These are phyloP conservation scores for Acrocephalus arundinaceus DNA, from an alignment of 2,113 vertebrate species.

Conservation along the genomic window DNA sequence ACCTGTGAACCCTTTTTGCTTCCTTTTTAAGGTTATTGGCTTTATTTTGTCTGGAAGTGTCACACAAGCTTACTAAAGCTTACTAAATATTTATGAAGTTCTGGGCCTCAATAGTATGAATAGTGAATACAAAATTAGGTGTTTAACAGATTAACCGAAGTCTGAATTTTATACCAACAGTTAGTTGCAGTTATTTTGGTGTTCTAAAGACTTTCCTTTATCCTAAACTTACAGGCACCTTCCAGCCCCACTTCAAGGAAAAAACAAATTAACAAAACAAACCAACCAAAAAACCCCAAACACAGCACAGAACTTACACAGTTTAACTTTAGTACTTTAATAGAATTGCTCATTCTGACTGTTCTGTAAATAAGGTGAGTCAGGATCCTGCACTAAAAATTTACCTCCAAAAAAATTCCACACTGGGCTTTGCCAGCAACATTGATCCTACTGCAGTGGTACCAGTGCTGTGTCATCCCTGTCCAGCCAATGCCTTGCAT, in stretches of 20 bases:
- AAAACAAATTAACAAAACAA: neutral
- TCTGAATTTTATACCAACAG: neutral
- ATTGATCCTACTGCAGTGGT: constrained; percentile 21
- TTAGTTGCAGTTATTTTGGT: neutral
- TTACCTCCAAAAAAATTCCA: neutral
- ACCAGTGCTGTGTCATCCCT: neutral
- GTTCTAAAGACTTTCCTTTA: neutral
- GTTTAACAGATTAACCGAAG: constrained; percentile 20
- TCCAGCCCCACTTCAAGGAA: neutral
- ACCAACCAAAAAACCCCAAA: rapidly evolving
- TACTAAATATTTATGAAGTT: constrained; percentile 43
- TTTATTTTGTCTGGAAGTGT: constrained; percentile 31
- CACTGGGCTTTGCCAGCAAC: neutral
- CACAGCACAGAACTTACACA: neutral
- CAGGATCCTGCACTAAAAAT: neutral
- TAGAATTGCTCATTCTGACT: neutral
- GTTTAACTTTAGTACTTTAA: neutral
- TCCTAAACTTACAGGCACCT: neutral
- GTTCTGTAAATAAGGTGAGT: neutral
- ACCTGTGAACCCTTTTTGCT: neutral
- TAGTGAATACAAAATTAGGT: constrained; percentile 10
- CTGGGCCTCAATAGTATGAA: neutral
- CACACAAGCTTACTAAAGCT: constrained; percentile 2
- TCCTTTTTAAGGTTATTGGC: neutral
- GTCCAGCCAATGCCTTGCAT: neutral